Base-by-base conservation (phyloP, 2,888 invertebrate genomes). In the Drosophila aldrichi region DNA sequence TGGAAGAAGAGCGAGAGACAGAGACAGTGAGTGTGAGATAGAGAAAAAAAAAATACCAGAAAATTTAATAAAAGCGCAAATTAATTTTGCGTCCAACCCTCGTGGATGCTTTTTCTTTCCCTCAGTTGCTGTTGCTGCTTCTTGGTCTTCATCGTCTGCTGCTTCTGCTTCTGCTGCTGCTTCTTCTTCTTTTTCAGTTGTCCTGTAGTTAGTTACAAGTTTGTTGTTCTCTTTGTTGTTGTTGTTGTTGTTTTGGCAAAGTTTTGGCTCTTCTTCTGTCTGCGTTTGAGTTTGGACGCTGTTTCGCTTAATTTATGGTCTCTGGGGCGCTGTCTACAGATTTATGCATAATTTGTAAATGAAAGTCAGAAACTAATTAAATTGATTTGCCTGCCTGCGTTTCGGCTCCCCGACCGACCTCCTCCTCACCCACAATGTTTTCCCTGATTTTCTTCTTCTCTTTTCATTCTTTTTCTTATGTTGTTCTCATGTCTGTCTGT, bases 341-440 rank as follows among this genome's bases (percentile, higher is more conserved):
- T 85, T 85, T 85, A 85, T 85, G 84, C 84, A 85, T 85, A 88
- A 85, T 85, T 85, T 85, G 84, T 85, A 85, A 86, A 89, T 87
- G 89, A 86, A 86, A 88, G 89, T 88, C 89, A 89, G 82, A 86
- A 86, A 86, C 89, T 86, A 86, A 86, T 86, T 86, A 86, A 89
- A 86, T 86, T 86, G 85, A 86, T 86, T 86, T 86, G 81, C 78
- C 79, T 70, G 79, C 77, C 67, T 70, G 79, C 79, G 62, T 66
- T 64, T 25, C 41, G 9, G 41, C 52, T 3, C 18, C 34, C 16
- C 18, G 16, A 2, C 16, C 18, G 16, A 2, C 12, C 54, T 10
- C 54, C 43, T 5, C 43, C 20, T 7, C 51, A 18, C 0, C n/a
- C 22, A 8, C 22, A 16, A 6, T 18, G 34, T 9, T 20, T 22